Percentiles rank a stretch among this genome's conserved stretches.
These are phyloP conservation scores for Flexamia atlantica DNA, from an alignment of 2,888 invertebrate genomes.

Conservation along the genomic window DNA sequence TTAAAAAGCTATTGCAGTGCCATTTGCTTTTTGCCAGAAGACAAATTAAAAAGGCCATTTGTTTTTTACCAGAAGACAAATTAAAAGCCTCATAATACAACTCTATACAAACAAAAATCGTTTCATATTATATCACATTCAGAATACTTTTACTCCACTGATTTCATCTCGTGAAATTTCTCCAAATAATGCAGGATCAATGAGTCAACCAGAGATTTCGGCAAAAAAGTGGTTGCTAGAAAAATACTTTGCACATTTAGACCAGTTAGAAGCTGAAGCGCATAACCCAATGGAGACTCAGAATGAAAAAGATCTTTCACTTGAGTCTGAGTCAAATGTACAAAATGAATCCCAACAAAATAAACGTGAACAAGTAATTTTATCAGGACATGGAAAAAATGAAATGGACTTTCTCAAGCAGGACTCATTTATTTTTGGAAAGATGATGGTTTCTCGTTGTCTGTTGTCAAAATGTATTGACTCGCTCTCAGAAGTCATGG, in stretches of 20 bases:
- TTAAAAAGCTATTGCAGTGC: background rate
- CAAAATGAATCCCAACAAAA: background rate
- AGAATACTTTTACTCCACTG: background rate
- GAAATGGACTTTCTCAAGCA: background rate
- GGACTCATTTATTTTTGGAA: constrained; percentile 9
- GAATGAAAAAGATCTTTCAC: background rate
- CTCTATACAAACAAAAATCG: background rate
- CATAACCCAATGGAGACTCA: background rate
- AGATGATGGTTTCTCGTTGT: background rate
- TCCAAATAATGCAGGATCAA: background rate
- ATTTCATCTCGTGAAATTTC: background rate
- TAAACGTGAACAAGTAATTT: background rate
- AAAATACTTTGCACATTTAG: background rate
- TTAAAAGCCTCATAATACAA: background rate
- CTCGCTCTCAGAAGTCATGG: background rate
- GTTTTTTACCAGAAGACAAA: too few species aligned
- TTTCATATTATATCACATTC: background rate
- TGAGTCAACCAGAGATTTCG: background rate
- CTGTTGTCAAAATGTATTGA: background rate
- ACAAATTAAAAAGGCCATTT: background rate
- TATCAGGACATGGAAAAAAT: background rate
- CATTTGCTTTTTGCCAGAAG: background rate
- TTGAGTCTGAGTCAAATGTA: background rate
- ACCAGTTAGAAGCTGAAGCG: background rate
- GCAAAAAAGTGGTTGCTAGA: background rate